Percentiles rank a stretch among this genome's conserved stretches.
Evolutionary conservation across 2,113 vertebrate genomes (phyloP).

Genomic region (Glaucidium brasilianum): DNA sequence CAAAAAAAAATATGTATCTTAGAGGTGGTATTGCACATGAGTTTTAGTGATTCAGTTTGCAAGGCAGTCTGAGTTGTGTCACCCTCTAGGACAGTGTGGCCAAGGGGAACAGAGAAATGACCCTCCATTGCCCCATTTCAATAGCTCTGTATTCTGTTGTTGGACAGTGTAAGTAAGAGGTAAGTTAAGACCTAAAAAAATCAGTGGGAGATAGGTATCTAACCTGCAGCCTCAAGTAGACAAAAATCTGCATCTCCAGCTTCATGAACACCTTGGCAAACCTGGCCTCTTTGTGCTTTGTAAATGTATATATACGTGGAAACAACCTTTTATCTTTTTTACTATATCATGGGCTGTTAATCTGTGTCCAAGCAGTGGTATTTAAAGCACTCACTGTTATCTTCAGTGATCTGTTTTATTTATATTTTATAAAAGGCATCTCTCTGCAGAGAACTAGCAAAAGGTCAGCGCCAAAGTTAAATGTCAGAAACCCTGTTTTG

Average conservation of each 20-base stretch:
- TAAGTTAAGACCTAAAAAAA: background rate
- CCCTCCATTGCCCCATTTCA: background rate
- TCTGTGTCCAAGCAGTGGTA: slow-evolving; percentile 7
- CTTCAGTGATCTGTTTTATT: slow-evolving; percentile 38
- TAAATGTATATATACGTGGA: background rate
- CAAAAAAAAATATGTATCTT: background rate
- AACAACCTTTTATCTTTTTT: background rate
- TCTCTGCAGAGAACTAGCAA: slow-evolving; percentile 27
- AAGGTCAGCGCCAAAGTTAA: slow-evolving; percentile 36
- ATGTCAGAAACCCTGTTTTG: slow-evolving; percentile 48
- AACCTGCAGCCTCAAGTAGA: background rate
- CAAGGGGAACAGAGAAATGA: background rate
- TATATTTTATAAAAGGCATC: slow-evolving; percentile 43
- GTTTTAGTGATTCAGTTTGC: background rate
- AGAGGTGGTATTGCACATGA: background rate
- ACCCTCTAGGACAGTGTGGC: background rate
- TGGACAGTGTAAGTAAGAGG: background rate
- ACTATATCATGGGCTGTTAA: background rate
- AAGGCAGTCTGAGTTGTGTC: background rate
- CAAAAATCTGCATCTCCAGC: background rate
- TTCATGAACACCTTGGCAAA: background rate
- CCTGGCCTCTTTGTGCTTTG: background rate
- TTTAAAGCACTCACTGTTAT: background rate
- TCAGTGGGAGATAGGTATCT: background rate
- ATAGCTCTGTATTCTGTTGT: background rate